Evolutionary conservation across 2,797 vertebrate genomes (phyloP), one percentile per base, ranked within the genome.

Genomic region (Pygocentrus nattereri): DNA sequence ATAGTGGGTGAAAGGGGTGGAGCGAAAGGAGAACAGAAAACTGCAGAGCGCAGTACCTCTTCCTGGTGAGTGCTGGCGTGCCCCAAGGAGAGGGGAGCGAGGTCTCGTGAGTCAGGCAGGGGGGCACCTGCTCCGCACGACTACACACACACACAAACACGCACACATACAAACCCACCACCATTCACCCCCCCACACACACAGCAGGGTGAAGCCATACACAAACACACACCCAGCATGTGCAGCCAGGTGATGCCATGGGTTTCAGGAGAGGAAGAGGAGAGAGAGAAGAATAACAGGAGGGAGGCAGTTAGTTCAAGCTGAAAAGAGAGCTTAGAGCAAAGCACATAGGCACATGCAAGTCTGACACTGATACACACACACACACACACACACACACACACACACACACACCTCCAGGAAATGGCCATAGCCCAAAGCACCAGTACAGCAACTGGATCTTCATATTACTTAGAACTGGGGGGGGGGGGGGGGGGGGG

Each of bases 71-170:
- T 87, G 97, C 97, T 92, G 98, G 98, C 31, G 97, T 99, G 86
- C 97, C 97, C 98, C 98, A 99, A 47, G 98, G 98, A 90, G 98
- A 99, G 95, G 98, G 98, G 91, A 99, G 96, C 88, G 97, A 98
- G 93, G 97, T 97, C 95, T 99, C 98, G 84, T 96, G 97, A 94
- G 97, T 98, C 96, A 99, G 96, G 95, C 97, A 99, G 93, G 97
- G 97, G 93, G 97, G 97, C 82, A 98, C 94, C 94, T 99, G 98
- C 92, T 99, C 98, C 88, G 98, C 96, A 93, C 95, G 97, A 96
- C 98, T 99, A 96, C 73, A 77, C 76, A 62, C 49, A 38, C 75
- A 61, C 79, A 80, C n/a, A n/a, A n/a, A 96, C 73, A 77, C 76
- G 62, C 49, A 38, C 75, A 61, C 79, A 80, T 68, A 41, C 62